A percentile compares a stretch with the other conserved stretches of the same genome.
Evolutionary conservation across 2,113 vertebrate species (phyloP).

Genomic region (Talpa occidentalis): DNA sequence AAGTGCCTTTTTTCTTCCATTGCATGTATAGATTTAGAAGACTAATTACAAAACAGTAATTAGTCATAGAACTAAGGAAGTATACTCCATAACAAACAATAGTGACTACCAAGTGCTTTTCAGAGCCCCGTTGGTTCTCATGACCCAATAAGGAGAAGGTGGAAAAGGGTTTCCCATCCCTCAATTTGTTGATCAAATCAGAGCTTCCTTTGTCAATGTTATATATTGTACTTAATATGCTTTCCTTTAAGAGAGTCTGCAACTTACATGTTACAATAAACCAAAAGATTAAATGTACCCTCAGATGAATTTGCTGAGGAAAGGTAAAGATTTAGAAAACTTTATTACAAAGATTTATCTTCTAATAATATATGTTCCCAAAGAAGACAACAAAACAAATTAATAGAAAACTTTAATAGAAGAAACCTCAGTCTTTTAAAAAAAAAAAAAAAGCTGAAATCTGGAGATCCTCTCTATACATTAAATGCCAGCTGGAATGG

Average conservation of each 20-base stretch:
- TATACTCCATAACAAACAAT: background rate
- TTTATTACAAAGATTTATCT: background rate
- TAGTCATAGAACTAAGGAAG: background rate
- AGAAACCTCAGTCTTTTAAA: background rate
- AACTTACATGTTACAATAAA: background rate
- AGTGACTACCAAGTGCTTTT: background rate
- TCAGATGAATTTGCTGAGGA: background rate
- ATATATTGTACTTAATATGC: background rate
- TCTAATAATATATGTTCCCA: background rate
- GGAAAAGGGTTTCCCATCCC: background rate
- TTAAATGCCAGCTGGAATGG: background rate
- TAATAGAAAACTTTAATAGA: background rate
- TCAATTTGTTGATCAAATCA: background rate
- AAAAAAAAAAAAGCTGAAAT: background rate
- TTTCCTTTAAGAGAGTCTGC: constrained; percentile 30
- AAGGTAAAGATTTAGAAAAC: background rate
- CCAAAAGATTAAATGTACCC: background rate
- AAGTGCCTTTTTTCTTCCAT: background rate
- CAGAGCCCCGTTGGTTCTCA: background rate
- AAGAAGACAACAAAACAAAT: constrained; percentile 13
- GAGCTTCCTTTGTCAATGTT: background rate
- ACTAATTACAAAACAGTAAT: background rate
- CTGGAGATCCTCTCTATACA: background rate
- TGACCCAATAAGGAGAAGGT: background rate
- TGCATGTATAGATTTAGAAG: too few relatives aligned